Base-by-base conservation (phyloP, 30 jellyfish, hydroid and myxozoan genomes). In the Hydractinia symbiolongicarpus region DNA sequence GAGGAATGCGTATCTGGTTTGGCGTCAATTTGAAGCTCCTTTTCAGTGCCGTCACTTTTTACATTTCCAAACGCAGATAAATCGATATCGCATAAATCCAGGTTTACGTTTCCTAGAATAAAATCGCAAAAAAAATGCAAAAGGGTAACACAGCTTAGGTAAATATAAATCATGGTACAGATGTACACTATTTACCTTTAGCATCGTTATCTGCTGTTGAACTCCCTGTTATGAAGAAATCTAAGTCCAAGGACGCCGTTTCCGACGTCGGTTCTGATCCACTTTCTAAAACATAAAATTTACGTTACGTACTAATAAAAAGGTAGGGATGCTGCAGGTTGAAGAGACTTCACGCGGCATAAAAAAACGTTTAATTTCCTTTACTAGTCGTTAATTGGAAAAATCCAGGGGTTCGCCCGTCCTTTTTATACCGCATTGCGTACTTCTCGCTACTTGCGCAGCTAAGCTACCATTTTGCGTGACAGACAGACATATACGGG, bases 261-360 rank as follows among this genome's bases (percentile, higher is more conserved):
- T 91, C 98, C 4, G 98, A 91, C 9, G 98, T 78, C 21, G 98
- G 70, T 13, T 83, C 98, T 5, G 98, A 91, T 40, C 89, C 96
- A 53, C 91, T 82, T 60, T 91, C 98, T 83, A 72, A 20, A 73
- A 83, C 16, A 78, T 6, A 60, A 19, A 73, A 30, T 30, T 30
- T 16, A 73, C 40, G 52, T 50, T 15, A 11, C 21, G 21, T 58
- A 13, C 15, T 11, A 3, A 58, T 58, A 58, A 58, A 58, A 58
- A 17, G 19, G 17, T 58, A 11, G 3, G 69, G 69, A 1, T 58
- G 15, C 19, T 58, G 15, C 19, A 58, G 44, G 44, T 30, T 30
- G 44, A 30, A 30, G 44, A 30, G 44, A 30, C 44, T 30, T 30
- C 44, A 30, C 44, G 1, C 44, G 44, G 44, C 44, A 30, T 30